These are phyloP conservation scores for Styela clava DNA, from an alignment of 23 tunicate species.

Conservation along the genomic window DNA sequence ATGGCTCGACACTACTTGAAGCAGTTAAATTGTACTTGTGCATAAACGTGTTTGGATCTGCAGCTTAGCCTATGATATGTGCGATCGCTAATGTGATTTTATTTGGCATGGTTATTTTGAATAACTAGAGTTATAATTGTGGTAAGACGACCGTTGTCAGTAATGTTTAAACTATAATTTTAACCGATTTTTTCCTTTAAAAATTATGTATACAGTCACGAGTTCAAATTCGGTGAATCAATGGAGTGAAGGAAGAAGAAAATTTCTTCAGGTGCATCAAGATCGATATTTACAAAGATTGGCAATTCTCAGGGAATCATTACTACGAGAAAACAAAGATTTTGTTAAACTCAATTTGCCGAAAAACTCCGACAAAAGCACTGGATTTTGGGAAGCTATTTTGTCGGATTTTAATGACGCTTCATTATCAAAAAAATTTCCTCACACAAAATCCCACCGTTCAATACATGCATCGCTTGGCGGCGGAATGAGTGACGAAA, in stretches of 20 bases:
- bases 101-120: too few species aligned
- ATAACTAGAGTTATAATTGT: too few species aligned
- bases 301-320: conserved; percentile 18
- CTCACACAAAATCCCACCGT: not conserved
- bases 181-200: too few species aligned
- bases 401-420: conserved; percentile 15
- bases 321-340: conserved; percentile 19
- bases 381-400: conserved; percentile 33
- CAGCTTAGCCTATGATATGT: too few species aligned
- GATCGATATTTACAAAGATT: conserved; percentile 13
- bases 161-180: too few species aligned
- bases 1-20: too few species aligned
- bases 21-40: too few species aligned
- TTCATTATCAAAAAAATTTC: not conserved
- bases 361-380: conserved; percentile 13
- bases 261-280: conserved; percentile 9
- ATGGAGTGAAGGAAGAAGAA: conserved; percentile 13
- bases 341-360: conserved; percentile 12
- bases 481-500: not conserved
- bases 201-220: not conserved
- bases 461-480: not conserved
- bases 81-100: too few species aligned
- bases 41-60: too few species aligned
- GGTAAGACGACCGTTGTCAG: too few species aligned
- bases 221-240: not conserved